Evolutionary conservation across 2,888 invertebrate species (phyloP), one percentile per base, ranked within the genome.

Genomic region (Amiota minor): DNA sequence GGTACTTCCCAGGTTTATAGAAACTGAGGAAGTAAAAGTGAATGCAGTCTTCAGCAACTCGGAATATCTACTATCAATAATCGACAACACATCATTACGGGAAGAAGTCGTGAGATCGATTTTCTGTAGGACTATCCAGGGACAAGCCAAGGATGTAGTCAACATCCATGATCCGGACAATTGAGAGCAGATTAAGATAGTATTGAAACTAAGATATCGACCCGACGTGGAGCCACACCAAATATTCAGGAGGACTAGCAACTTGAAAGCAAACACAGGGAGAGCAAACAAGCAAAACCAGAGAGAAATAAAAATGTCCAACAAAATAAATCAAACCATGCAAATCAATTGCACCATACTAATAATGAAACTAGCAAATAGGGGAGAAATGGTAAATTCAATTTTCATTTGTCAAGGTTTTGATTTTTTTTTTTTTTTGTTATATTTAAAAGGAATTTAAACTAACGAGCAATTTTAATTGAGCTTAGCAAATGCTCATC

Each of bases 181-280:
- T 20, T 71, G 72, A 65, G 46, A 56, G 12, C 65, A 55, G 20
- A 72, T 67, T 9, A 67, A 67, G 55, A 53, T 18, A 18, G 53
- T 56, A 20, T 23, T 74, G 18, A 76, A 76, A 23, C 11, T 76
- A 45, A n/a, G 76, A 49, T 76, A 72, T n/a, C 18, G 71, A 12
- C 72, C 76, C 6, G 47, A 59, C n/a, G 45, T 61, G 2, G 72
- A 73, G 20, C 65, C 70, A 16, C 72, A 74, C 20, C 73, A 75
- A 62, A 59, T 72, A 3, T 75, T 72, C 20, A 61, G 61, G 18
- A 72, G 8, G 61, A 72, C 70, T n/a, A 8, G 59, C 23, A 72
- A 61, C 56, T 18, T 72, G 4, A 72, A 65, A 49, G 68, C 69
- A 9, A 72, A 75, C 62, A 71, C 35, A 3, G 75, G 73, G 53